Evolutionary conservation across 2,797 vertebrate genomes (phyloP), one percentile per base, ranked within the genome.

Genomic region (Microctenopoma lineatum): DNA sequence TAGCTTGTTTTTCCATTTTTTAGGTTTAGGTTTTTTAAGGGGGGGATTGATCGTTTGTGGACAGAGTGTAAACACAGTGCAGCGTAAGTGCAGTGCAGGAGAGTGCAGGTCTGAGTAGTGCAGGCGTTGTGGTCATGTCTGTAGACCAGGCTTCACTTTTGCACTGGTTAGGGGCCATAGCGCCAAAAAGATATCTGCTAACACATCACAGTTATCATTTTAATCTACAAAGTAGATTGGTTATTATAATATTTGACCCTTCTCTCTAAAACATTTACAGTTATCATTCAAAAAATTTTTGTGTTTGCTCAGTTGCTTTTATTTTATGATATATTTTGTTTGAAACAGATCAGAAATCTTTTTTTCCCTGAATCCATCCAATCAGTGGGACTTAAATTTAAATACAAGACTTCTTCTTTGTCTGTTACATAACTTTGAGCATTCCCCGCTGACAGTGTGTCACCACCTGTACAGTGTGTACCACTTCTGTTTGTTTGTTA

Each of bases 391-490:
- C 46, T 51, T 48, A 14, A 29, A 57, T 65, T 41, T 47, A 10
- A 59, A 50, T 47, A 62, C 26, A 10, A 52, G 47, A 61, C 48
- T 68, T 45, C 59, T 36, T 15, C 16, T 18, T 29, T 48, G 38
- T 13, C 48, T 70, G 41, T 50, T 18, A 21, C 45, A 56, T 63
- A 18, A 9, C 47, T 18, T 63, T 1, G 3, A 64, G 66, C 26
- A 14, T 64, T 78, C 66, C 18, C 65, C 21, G 41, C 59, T 80
- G 75, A 82, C 46, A 18, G 66, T n/a, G 59, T 38, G 58, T 75
- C 69, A 29, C 66, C 39, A 70, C 65, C 75, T 83, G n/a, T 70
- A 42, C 59, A 74, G 45, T 79, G 73, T 26, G 14, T 50, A 77
- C 54, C 72, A 75, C 7, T 27, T 18, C 46, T 0, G 12, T 65